Evolutionary conservation across 1,140 invertebrate genomes (phyloP).

Genomic region (Lepidurus packardi): DNA sequence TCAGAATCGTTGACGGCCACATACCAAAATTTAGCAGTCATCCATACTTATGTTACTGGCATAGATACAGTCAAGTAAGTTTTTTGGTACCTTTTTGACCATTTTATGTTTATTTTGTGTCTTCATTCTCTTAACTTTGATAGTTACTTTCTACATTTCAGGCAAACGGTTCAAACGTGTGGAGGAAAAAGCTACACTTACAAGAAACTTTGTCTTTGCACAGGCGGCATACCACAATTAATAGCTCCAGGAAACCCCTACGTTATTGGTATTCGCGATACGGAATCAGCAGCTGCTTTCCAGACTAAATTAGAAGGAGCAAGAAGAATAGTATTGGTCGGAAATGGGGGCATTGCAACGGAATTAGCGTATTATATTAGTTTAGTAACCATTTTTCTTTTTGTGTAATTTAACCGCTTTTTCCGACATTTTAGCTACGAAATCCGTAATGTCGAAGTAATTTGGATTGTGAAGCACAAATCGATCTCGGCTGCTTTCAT

Average conservation of each 20-base stretch:
- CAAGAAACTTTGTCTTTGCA: constrained; percentile 81
- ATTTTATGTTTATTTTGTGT: too few species aligned
- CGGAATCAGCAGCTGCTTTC: constrained; percentile 83
- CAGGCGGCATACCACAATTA: constrained; percentile 76
- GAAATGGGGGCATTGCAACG: constrained; percentile 96
- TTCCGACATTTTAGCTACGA: constrained; percentile 55
- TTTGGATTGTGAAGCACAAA: constrained; percentile 91
- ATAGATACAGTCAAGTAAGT: constrained; percentile 31
- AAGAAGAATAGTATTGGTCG: constrained; percentile 71
- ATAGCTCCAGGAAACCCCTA: constrained; percentile 57
- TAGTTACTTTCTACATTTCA: not conserved
- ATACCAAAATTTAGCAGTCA: constrained; percentile 42
- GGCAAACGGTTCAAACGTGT: constrained; percentile 43
- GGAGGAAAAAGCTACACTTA: constrained; percentile 59
- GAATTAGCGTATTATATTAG: constrained; percentile 65
- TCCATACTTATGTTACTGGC: constrained; percentile 11
- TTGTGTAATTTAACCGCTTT: constrained; percentile 34
- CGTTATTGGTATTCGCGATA: constrained; percentile 86
- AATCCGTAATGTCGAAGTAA: constrained; percentile 70
- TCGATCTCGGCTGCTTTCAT: constrained; percentile 89
- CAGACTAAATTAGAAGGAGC: constrained; percentile 61
- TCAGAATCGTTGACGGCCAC: constrained; percentile 49
- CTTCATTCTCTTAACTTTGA: not conserved
- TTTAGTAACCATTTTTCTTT: constrained; percentile 32
- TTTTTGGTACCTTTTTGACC: too few species aligned